Base-by-base conservation (phyloP, 1,140 invertebrate genomes). In the Neoseiulus cucumeris region DNA sequence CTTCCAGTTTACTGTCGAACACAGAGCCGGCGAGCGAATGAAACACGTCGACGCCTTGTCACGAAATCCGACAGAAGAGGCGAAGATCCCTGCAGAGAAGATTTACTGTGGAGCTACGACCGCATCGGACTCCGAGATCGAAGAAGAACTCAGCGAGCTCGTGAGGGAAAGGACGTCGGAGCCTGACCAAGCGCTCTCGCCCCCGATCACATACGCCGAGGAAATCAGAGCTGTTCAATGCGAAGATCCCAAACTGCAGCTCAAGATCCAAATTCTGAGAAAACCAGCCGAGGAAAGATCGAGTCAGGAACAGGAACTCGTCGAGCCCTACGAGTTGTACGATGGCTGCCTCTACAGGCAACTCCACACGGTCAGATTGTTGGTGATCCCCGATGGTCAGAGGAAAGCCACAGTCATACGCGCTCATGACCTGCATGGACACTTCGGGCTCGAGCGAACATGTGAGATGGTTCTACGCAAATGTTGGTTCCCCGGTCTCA, bases 371-470 rank as follows among this genome's bases (percentile, higher is more conserved):
- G 44, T 20, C 30, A 18, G 42, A 28, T 20, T 51, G 2, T 68
- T 28, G 1, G 45, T 44, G 5, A 68, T 64, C n/a, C 44, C n/a
- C 1, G 64, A 44, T 20, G 66, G 55, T 14, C 65, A 55, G 33
- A 9, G 33, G 33, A 39, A 4, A 4, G 33, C 33, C 33, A 39
- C 33, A 39, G 33, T 9, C 33, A 44, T 55, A 17, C 64, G 64
- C 25, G 65, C 51, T 22, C 44, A 67, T 25, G 44, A 65, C 18
- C 30, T 42, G 17, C 42, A 33, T 12, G 47, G 44, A 44, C 42
- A 66, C 33, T 69, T 66, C 64, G 2, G 64, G 42, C 20, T 55
- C 12, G 64, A 65, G 2, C 39, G 20, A 42, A 65, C 22, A 39
- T 44, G 55, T 1, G 18, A 41, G 1, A 59, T 65, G 65, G 42